Evolutionary conservation across 37 sponge, comb jelly and placozoan genomes (phyloP).

Genomic region (Hexactinellida sp.): DNA sequence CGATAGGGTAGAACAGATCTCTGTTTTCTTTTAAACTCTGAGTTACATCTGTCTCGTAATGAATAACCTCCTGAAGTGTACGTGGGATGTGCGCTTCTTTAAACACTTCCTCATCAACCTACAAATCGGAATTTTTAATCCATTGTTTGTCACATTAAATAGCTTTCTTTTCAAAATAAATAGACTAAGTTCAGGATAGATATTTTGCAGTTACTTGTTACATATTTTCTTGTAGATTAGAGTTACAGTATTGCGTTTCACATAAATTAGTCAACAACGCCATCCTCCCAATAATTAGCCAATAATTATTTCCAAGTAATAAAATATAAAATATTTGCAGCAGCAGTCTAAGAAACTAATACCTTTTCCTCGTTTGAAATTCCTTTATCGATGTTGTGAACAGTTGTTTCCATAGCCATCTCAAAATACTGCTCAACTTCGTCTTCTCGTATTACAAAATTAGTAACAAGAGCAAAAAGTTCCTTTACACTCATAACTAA

Average conservation of each 20-base stretch:
- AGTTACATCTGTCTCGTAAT: conserved; percentile 56
- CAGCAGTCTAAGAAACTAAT: no score
- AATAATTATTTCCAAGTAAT: no score
- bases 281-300: no score
- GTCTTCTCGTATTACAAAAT: conserved; percentile 58
- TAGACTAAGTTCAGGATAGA: no score
- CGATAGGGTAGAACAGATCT: conserved; percentile 49
- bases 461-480: conserved; percentile 90
- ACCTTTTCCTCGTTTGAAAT: background rate
- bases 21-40: conserved; percentile 17
- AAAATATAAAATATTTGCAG: no score
- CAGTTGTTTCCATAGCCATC: conserved; percentile 37
- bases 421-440: conserved; percentile 80
- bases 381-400: background rate
- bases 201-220: no score
- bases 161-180: no score
- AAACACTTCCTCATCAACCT: conserved; percentile 76
- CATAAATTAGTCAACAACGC: no score
- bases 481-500: conserved; percentile 75
- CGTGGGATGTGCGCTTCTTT: conserved; percentile 75
- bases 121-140: background rate
- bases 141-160: no score
- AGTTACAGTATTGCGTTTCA: no score
- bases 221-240: no score
- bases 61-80: conserved; percentile 70